Base-by-base conservation (phyloP, 2,113 vertebrate species). In the Pachyramphus minor region DNA sequence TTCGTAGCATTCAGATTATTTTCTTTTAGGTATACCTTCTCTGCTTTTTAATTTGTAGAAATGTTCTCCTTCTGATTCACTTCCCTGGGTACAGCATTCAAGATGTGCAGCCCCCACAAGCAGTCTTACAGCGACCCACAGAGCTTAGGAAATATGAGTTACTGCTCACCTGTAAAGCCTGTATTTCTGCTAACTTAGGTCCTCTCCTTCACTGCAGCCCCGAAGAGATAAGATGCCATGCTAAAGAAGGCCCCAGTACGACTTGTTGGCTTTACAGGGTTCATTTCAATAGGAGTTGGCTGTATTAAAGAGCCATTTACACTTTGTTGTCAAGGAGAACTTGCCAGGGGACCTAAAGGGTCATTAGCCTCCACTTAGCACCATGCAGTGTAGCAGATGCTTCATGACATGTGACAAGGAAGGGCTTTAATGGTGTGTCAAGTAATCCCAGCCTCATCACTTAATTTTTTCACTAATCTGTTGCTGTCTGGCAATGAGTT, bases 261-360 rank as follows among this genome's bases (percentile, higher is more conserved):
- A 27, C 49, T 80, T 79, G 23, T 42, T 76, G 67, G 63, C 89
- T 80, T 87, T 87, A 66, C 71, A 79, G 89, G 63, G 75, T 85
- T 93, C 81, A 31, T 85, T 95, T 95, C 89, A 85, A 85, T 90
- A 45, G 74, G 20, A 19, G 16, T 16, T 94, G 87, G 84, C 87
- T 96, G 50, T 82, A 93, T 96, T 95, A 96, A 93, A 93, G 78
- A 85, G 58, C 71, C 67, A 87, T 97, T 96, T 94, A 66, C 6
- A 3, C 82, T 83, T 89, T 47, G 89, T 90, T 96, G 95, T 94
- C 92, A 95, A 87, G 95, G 94, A 76, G 84, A 94, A 49, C 62
- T 94, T 96, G 92, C 74, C 78, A 58, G 75, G 78, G 50, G 67
- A 83, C 78, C 88, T 85, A 76, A 94, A 79, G 71, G 95, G 92